phyloP scores from a whole-genome alignment of 2,888 invertebrate genomes.

The Encarsia formosa region DNA sequence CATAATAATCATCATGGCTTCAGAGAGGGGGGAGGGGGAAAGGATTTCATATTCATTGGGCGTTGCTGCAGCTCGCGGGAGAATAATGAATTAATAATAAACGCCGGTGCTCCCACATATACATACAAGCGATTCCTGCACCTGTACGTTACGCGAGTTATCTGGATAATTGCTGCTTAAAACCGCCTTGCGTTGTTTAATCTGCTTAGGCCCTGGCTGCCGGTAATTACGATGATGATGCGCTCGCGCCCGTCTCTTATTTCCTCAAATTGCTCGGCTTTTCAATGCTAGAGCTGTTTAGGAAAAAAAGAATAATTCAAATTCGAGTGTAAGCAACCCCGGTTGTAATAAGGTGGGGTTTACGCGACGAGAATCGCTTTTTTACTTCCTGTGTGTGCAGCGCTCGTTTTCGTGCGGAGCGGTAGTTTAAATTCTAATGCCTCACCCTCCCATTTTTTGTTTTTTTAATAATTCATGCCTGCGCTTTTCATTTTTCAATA shows the following conservation, averaged over 20 bases:
- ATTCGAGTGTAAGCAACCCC: too few species aligned
- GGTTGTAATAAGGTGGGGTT: too few species aligned
- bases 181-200: slow-evolving; percentile 8
- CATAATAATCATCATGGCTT: too few species aligned
- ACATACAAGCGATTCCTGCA: neutral
- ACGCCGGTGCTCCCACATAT: neutral
- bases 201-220: slow-evolving; percentile 18
- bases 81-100: slow-evolving; percentile 27
- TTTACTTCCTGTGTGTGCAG: too few species aligned
- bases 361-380: too few species aligned
- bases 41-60: slow-evolving; percentile 14
- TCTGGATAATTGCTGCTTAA: slow-evolving; percentile 21
- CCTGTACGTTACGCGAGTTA: slow-evolving; percentile 2
- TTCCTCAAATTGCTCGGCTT: slow-evolving; percentile 12
- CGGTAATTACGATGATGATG: slow-evolving; percentile 9
- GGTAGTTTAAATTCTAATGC: slow-evolving; percentile 23
- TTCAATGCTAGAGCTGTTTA: slow-evolving; percentile 1
- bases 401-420: too few species aligned
- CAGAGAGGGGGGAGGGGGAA: neutral
- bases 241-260: neutral
- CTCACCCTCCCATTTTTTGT: slow-evolving; percentile 6
- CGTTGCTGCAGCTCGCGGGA: slow-evolving; percentile 6
- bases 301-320: too few species aligned
- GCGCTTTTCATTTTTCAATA: slow-evolving; percentile 16
- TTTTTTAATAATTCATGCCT: slow-evolving; percentile 19